phyloP scores from a whole-genome alignment of 2,113 vertebrate species.

The Triplophysa tibetana region DNA sequence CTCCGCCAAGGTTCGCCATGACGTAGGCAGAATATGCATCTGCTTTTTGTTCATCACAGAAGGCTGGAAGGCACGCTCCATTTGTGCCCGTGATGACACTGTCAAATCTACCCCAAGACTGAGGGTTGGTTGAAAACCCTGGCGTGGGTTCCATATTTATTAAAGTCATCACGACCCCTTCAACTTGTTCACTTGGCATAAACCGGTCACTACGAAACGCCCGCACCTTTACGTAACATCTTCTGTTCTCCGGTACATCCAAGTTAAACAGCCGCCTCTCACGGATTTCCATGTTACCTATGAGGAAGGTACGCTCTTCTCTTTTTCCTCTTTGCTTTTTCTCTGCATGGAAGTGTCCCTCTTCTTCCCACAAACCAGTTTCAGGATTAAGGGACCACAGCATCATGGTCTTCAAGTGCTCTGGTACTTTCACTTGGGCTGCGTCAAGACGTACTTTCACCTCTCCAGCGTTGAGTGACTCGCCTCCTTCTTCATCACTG shows the following conservation, averaged over 20 bases:
- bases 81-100: slow-evolving; percentile 89
- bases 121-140: slow-evolving; percentile 90
- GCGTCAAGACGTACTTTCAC: slow-evolving; percentile 92
- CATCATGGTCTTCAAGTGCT: slow-evolving; percentile 88
- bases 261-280: slow-evolving; percentile 94
- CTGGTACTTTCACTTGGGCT: slow-evolving; percentile 86
- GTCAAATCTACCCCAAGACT: slow-evolving; percentile 95
- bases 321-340: slow-evolving; percentile 80
- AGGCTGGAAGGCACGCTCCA: slow-evolving; percentile 91
- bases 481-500: slow-evolving; percentile 76
- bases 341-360: slow-evolving; percentile 83
- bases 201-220: slow-evolving; percentile 93
- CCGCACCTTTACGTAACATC: slow-evolving; percentile 92
- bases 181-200: slow-evolving; percentile 89
- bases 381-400: slow-evolving; percentile 96
- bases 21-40: slow-evolving; percentile 90
- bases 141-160: slow-evolving; percentile 92
- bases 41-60: slow-evolving; percentile 87
- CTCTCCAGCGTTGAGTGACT: slow-evolving; percentile 87
- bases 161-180: slow-evolving; percentile 88
- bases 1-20: slow-evolving; percentile 90
- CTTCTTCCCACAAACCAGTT: slow-evolving; percentile 95
- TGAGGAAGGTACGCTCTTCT: slow-evolving; percentile 91
- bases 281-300: slow-evolving; percentile 98
- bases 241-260: slow-evolving; percentile 91